phyloP scores from a whole-genome alignment of 2,797 vertebrate genomes.

The Aulostomus chinensis region DNA sequence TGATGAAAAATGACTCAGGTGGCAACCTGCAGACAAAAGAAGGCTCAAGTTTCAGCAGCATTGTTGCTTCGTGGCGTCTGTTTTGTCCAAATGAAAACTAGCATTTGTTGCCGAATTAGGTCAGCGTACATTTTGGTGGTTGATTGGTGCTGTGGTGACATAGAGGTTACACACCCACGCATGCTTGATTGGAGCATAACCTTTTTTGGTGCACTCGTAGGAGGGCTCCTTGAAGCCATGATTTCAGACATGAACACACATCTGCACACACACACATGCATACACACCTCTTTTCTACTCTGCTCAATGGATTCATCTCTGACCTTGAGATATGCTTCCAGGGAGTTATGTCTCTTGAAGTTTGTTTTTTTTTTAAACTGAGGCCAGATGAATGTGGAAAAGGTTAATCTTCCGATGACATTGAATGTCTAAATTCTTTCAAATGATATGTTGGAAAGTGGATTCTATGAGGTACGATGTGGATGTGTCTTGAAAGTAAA shows the following conservation, averaged over 20 bases:
- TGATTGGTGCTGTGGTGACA: constrained; percentile 39
- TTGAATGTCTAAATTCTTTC: too few species aligned
- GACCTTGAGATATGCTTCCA: constrained; percentile 37
- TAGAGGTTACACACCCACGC: constrained; percentile 24
- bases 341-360: background rate
- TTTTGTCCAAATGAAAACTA: constrained; percentile 4
- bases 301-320: constrained; percentile 24
- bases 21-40: constrained; percentile 35
- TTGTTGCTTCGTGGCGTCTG: constrained; percentile 16
- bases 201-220: constrained; percentile 18
- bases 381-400: constrained; percentile 3
- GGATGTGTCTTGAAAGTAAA: too few species aligned
- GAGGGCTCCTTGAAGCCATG: constrained; percentile 28
- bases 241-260: constrained; percentile 29
- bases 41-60: constrained; percentile 44
- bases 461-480: constrained; percentile 3
- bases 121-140: constrained; percentile 24
- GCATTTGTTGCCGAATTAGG: constrained; percentile 19
- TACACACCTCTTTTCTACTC: constrained; percentile 36
- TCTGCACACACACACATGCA: constrained; percentile 5
- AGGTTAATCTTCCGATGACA: too few species aligned
- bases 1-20: constrained; percentile 19
- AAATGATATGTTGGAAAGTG: background rate
- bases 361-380: background rate
- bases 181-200: constrained; percentile 28